A percentile compares a stretch with the other conserved stretches of the same genome.
Evolutionary conservation across 2,888 invertebrate genomes (phyloP).

Genomic region (Perizoma affinitatum): DNA sequence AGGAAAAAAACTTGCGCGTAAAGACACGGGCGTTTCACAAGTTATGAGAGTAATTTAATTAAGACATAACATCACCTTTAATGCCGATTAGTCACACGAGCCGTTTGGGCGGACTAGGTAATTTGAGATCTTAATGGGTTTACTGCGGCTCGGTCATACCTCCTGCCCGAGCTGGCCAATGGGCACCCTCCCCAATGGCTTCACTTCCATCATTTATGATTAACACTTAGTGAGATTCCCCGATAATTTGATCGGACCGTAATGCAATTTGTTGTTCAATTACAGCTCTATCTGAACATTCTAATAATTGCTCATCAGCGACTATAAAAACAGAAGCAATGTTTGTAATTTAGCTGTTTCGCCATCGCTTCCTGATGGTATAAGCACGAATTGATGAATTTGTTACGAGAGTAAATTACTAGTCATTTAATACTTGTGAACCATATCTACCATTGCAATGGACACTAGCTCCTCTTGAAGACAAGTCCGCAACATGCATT

Average conservation of each 20-base stretch:
- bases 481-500: no score
- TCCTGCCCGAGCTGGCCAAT: slow-evolving; percentile 74
- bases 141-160: slow-evolving; percentile 72
- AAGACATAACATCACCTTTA: slow-evolving; percentile 80
- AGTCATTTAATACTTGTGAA: background rate
- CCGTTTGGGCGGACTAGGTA: slow-evolving; percentile 79
- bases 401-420: slow-evolving; percentile 40
- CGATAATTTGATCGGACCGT: slow-evolving; percentile 45
- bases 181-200: slow-evolving; percentile 59
- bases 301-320: slow-evolving; percentile 44
- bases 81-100: slow-evolving; percentile 82
- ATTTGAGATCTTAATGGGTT: slow-evolving; percentile 79
- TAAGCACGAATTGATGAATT: slow-evolving; percentile 30
- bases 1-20: background rate
- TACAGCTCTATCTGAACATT: slow-evolving; percentile 38
- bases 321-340: slow-evolving; percentile 49
- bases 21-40: slow-evolving; percentile 12
- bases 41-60: slow-evolving; percentile 72
- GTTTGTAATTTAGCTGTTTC: slow-evolving; percentile 42
- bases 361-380: slow-evolving; percentile 41
- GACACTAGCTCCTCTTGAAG: no score
- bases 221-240: slow-evolving; percentile 67
- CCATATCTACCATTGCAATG: no score
- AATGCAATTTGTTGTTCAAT: slow-evolving; percentile 44
- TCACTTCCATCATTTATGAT: slow-evolving; percentile 65